phyloP scores from a whole-genome alignment of 2,113 vertebrate genomes.

The Anthoscopus minutus region DNA sequence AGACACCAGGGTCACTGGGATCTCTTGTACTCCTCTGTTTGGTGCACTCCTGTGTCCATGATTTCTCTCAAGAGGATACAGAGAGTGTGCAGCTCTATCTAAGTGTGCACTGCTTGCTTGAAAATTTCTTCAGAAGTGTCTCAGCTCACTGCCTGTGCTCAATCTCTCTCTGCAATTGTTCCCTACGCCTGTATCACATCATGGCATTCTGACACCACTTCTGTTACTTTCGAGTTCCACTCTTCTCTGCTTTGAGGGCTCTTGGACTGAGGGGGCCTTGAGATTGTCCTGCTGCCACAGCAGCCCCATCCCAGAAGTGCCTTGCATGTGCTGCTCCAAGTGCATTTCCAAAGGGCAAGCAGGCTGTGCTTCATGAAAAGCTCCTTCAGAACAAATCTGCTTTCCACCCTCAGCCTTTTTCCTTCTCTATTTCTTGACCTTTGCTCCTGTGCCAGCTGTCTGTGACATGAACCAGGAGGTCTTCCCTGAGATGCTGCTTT shows the following conservation, averaged over 20 bases:
- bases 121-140: too few species aligned
- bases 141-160: neutral
- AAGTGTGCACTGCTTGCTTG: fast-evolving
- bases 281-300: neutral
- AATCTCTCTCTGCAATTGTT: too few species aligned
- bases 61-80: fast-evolving
- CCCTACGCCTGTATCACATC: fast-evolving
- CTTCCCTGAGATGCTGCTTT: neutral
- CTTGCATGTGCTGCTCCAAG: fast-evolving
- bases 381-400: neutral
- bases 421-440: fast-evolving
- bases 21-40: too few species aligned
- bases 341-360: neutral
- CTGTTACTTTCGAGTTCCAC: too few species aligned
- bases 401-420: neutral
- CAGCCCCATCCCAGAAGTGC: neutral
- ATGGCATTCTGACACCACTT: fast-evolving
- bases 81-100: too few species aligned
- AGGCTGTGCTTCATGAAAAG: neutral
- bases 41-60: fast-evolving
- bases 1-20: fast-evolving
- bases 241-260: too few species aligned
- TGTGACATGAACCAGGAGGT: neutral
- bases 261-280: neutral
- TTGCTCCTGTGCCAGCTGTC: too few species aligned